Percentiles rank a stretch among this genome's conserved stretches.
phyloP scores from a whole-genome alignment of 2,797 vertebrate genomes.

The Argya squamiceps region DNA sequence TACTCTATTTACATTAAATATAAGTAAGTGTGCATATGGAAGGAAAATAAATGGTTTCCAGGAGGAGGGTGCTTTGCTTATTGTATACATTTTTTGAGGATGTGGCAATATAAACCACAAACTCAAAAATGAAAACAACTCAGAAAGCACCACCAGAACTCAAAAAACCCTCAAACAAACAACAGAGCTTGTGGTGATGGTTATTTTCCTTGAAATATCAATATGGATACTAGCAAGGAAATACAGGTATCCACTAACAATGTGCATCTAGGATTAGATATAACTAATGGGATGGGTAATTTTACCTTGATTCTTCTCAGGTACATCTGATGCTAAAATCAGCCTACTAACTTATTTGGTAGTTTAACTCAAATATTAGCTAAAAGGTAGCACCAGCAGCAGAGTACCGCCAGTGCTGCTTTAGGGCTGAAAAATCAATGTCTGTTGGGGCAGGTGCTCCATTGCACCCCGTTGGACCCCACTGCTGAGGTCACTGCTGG shows the following conservation, averaged over 20 bases:
- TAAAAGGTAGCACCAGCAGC: not conserved
- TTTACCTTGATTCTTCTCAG: not conserved
- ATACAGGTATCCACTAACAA: not conserved
- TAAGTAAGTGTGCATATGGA: not conserved
- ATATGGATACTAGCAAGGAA: not conserved
- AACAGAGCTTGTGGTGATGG: not conserved
- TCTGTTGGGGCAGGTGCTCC: not conserved
- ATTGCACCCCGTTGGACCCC: no score
- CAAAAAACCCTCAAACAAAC: not conserved
- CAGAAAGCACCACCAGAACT: not conserved
- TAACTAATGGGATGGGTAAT: not conserved
- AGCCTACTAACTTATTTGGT: not conserved
- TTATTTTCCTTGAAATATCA: not conserved
- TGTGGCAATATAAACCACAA: not conserved
- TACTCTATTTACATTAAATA: slow-evolving; percentile 63
- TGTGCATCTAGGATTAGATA: not conserved
- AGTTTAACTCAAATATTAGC: not conserved
- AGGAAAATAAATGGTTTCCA: slow-evolving; percentile 27
- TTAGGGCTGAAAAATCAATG: not conserved
- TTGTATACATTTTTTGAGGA: not conserved
- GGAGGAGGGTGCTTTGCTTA: not conserved
- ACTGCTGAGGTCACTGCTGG: rapidly evolving
- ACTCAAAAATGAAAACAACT: not conserved
- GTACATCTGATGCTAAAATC: not conserved
- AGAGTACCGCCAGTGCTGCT: not conserved